These are phyloP conservation scores for Tipula vernalis DNA, from an alignment of 2,888 invertebrate species.

Conservation along the genomic window DNA sequence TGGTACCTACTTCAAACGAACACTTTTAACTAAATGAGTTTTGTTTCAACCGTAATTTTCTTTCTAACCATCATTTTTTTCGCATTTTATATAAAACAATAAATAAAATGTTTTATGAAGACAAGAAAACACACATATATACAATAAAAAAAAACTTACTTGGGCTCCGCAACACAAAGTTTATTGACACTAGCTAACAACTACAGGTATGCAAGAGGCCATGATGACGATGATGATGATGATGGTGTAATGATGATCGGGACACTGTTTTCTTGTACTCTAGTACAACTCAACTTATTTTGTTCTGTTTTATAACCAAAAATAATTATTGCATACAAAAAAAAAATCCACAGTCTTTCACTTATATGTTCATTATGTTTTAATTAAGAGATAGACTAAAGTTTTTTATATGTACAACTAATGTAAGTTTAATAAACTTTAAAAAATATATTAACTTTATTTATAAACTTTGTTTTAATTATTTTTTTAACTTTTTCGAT, in stretches of 20 bases:
- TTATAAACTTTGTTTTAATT: not conserved
- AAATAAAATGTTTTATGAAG: not conserved
- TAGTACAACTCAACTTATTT: not conserved
- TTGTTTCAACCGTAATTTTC: not conserved
- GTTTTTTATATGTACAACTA: not conserved
- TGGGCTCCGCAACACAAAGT: constrained; percentile 11
- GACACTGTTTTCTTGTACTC: not conserved
- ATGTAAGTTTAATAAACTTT: not conserved
- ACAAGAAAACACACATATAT: not conserved
- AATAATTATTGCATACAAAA: not conserved
- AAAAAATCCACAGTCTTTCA: not conserved
- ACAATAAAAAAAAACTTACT: constrained; percentile 12
- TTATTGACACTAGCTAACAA: constrained; percentile 13
- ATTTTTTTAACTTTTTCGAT: not conserved
- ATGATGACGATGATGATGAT: constrained; percentile 7
- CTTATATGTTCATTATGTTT: not conserved
- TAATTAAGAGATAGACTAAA: not conserved
- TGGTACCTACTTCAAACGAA: not conserved
- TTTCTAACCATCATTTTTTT: not conserved
- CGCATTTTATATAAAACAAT: not conserved
- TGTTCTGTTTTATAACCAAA: not conserved
- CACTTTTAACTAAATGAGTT: not conserved
- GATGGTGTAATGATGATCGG: not conserved
- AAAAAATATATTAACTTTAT: not conserved
- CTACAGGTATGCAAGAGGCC: constrained; percentile 11